phyloP scores from a whole-genome alignment of 2,797 vertebrate genomes.

The Mus minutoides region DNA sequence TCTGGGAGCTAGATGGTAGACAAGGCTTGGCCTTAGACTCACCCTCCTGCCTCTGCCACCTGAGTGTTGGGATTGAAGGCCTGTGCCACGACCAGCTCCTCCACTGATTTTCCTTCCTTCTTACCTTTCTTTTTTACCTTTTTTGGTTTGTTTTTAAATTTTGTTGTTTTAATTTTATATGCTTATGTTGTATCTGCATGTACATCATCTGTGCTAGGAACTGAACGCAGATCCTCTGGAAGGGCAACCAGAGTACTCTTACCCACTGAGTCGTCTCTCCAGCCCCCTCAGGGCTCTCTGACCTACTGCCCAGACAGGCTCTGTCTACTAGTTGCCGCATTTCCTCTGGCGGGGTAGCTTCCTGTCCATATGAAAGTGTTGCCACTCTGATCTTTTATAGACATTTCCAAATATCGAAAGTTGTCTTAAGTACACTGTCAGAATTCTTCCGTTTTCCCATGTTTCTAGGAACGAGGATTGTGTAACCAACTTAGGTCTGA shows the following conservation, averaged over 20 bases:
- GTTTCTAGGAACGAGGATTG: slow-evolving; percentile 33
- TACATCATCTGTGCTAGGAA: neutral
- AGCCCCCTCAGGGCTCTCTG: neutral
- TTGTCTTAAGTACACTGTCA: neutral
- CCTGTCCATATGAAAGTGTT: neutral
- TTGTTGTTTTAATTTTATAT: neutral
- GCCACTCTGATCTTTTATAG: neutral
- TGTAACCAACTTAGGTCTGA: neutral
- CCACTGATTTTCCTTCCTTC: neutral
- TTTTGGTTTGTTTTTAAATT: neutral
- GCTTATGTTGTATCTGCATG: neutral
- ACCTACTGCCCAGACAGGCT: neutral
- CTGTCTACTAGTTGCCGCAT: neutral
- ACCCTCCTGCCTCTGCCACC: neutral
- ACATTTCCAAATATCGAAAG: neutral
- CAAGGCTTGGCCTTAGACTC: neutral
- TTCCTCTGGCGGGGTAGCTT: neutral
- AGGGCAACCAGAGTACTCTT: neutral
- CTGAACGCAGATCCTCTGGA: neutral
- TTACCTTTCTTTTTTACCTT: neutral
- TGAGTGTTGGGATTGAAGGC: neutral
- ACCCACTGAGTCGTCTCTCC: neutral
- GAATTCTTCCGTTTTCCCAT: neutral
- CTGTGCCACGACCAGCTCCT: neutral
- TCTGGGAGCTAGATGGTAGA: neutral